phyloP scores from a whole-genome alignment of 1,140 invertebrate genomes.

The Bombus sylvicola region DNA sequence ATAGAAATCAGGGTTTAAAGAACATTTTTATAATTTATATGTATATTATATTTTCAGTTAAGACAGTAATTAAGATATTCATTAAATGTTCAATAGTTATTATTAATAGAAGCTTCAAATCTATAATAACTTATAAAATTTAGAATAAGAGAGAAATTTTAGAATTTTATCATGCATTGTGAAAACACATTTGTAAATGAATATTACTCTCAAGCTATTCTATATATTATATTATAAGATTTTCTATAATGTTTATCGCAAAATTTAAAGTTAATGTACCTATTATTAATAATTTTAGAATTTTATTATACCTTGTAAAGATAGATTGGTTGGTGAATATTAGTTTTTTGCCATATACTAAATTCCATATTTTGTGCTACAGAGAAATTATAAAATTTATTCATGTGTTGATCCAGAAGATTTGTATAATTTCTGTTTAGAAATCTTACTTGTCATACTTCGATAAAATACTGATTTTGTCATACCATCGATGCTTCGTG shows the following conservation, averaged over 20 bases:
- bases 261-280: neutral
- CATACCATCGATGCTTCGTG: conserved; percentile 62
- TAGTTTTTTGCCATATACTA: too few relatives aligned
- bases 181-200: neutral
- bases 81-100: neutral
- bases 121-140: too few relatives aligned
- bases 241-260: neutral
- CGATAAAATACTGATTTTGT: conserved; percentile 6
- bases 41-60: neutral
- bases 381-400: too few relatives aligned
- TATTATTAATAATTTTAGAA: neutral
- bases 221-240: neutral
- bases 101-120: neutral
- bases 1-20: neutral
- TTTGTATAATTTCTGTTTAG: neutral
- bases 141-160: neutral
- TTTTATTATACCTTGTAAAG: neutral
- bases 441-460: neutral
- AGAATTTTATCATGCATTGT: neutral
- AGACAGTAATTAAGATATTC: neutral
- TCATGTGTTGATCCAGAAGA: neutral
- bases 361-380: too few relatives aligned
- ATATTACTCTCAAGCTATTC: neutral
- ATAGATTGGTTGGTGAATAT: neutral
- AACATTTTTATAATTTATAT: neutral